Evolutionary conservation across 2,888 invertebrate species (phyloP), one percentile per base, ranked within the genome.

Genomic region (Dioctria rufipes): DNA sequence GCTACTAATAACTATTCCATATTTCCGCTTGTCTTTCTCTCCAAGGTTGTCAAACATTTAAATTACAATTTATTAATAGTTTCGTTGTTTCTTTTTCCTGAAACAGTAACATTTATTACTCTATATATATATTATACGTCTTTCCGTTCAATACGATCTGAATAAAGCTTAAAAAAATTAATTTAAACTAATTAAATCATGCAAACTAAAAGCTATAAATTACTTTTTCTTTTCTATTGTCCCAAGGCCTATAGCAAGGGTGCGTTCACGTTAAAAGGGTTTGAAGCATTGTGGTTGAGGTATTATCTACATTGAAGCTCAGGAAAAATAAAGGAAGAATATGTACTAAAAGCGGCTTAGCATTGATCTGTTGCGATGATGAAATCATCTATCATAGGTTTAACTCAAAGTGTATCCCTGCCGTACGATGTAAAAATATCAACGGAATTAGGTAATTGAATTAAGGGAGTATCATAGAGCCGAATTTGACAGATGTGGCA

Each of bases 11-110:
- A 25, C 25, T 54, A 4, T 6, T n/a, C 54, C 9, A 54, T 11
- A 0, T n/a, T 54, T 54, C 11, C 6, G 54, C 54, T 11, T n/a
- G 11, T 54, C 9, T 54, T 8, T 54, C 54, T 11, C 6, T 54
- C 54, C 54, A 54, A 8, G 54, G 54, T 54, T 54, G 54, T 11
- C 54, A 54, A 54, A 8, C 11, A 11, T 54, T 54, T 54, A 11
- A 54, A 54, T 11, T 54, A 54, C n/a, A 54, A 11, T 66, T 66
- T 78, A 78, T 13, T 79, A 58, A 67, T 79, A 79, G 67, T 54
- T 79, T 58, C 79, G 65, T 37, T 67, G 65, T 58, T 79, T 79
- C 58, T 79, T 79, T 60, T 79, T 79, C 67, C 80, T 71, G 71
- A 63, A 71, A 80, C 71, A 78, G 65, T 58, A 73, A 73, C 40